Evolutionary conservation across 1,140 invertebrate genomes (phyloP).

Genomic region (Wasmannia auropunctata): DNA sequence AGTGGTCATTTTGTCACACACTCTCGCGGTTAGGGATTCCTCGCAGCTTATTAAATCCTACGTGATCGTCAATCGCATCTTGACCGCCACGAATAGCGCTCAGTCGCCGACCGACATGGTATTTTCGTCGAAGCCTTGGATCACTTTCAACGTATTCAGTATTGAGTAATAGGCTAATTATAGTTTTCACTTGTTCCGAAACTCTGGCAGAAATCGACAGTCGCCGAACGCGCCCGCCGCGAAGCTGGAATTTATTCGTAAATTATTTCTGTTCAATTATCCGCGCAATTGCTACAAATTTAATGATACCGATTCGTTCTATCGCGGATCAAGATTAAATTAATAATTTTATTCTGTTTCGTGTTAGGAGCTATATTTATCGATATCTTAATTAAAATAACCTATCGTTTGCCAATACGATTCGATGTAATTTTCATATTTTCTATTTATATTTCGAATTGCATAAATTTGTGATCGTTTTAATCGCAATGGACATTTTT

Average conservation of each 20-base stretch:
- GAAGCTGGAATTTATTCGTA: constrained; percentile 1
- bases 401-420: not conserved
- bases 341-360: not conserved
- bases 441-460: not conserved
- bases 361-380: not conserved
- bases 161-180: constrained; percentile 80
- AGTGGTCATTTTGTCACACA: not conserved
- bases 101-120: constrained; percentile 48
- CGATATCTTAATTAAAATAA: not conserved
- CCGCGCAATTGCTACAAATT: not conserved
- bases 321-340: not conserved
- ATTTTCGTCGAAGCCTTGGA: constrained; percentile 74
- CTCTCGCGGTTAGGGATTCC: not conserved
- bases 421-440: not conserved
- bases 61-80: constrained; percentile 26
- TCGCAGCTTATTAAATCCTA: constrained; percentile 15
- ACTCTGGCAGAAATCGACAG: constrained; percentile 64
- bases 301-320: not conserved
- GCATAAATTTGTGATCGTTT: not conserved
- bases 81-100: constrained; percentile 17
- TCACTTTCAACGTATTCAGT: constrained; percentile 76
- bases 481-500: not conserved
- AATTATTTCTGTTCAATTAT: not conserved
- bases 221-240: not conserved
- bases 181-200: constrained; percentile 75